Evolutionary conservation across 2,888 invertebrate genomes (phyloP).

Genomic region (Lithosia quadra): DNA sequence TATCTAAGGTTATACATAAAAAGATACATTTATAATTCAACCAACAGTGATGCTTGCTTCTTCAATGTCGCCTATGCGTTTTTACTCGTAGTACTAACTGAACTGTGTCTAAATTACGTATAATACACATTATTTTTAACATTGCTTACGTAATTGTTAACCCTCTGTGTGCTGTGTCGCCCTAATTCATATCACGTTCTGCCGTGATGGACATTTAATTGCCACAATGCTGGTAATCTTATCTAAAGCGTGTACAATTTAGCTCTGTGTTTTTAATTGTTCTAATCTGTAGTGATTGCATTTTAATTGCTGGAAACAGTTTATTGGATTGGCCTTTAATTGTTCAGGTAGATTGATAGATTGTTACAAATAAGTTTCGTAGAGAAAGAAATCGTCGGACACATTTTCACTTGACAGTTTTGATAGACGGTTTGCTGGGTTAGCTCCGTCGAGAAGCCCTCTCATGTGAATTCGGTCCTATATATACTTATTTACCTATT

Average conservation of each 20-base stretch:
- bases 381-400: not conserved
- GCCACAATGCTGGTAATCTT: conserved; percentile 47
- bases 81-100: not conserved
- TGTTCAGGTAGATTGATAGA: not conserved
- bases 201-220: conserved; percentile 53
- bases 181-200: conserved; percentile 35
- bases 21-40: not conserved
- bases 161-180: conserved; percentile 15
- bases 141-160: conserved; percentile 2
- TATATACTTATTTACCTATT: too few species aligned
- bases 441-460: not conserved
- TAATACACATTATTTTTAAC: too few species aligned
- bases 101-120: not conserved
- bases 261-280: conserved; percentile 21
- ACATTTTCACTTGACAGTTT: not conserved
- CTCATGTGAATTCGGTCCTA: too few species aligned
- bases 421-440: not conserved
- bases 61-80: not conserved
- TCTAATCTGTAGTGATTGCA: conserved; percentile 35
- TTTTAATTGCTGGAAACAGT: conserved; percentile 29
- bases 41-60: conserved; percentile 10
- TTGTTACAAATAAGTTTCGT: not conserved
- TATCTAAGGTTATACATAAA: too few species aligned
- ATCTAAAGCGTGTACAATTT: conserved; percentile 29
- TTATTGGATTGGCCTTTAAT: conserved; percentile 3